Evolutionary conservation across 2,888 invertebrate genomes (phyloP).

Genomic region (Choristoneura rosaceana): DNA sequence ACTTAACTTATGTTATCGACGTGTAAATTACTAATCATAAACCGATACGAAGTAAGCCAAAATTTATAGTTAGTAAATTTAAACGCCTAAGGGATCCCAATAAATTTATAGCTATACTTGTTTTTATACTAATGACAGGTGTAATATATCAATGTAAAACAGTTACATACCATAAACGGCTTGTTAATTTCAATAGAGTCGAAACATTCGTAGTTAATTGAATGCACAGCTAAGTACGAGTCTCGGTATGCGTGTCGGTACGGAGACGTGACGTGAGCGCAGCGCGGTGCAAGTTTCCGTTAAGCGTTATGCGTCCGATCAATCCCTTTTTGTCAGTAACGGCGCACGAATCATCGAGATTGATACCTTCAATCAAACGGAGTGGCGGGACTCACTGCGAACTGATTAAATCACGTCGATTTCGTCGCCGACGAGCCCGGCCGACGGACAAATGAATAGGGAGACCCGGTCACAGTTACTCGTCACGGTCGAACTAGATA

Average conservation of each 20-base stretch:
- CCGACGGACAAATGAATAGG: constrained; percentile 70
- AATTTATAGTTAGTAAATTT: constrained; percentile 22
- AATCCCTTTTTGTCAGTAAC: constrained; percentile 81
- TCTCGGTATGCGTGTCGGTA: constrained; percentile 79
- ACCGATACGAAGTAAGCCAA: constrained; percentile 16
- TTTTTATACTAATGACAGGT: constrained; percentile 51
- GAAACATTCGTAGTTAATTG: constrained; percentile 70
- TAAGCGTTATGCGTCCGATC: constrained; percentile 77
- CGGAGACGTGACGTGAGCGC: constrained; percentile 73
- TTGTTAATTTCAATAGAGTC: constrained; percentile 64
- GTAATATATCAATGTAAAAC: constrained; percentile 52
- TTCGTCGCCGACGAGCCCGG: constrained; percentile 62
- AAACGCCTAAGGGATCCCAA: constrained; percentile 46
- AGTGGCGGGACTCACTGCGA: constrained; percentile 75
- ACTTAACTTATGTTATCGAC: not conserved
- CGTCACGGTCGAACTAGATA: constrained; percentile 75
- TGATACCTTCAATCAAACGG: constrained; percentile 81
- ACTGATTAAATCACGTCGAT: constrained; percentile 83
- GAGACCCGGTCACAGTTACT: constrained; percentile 69
- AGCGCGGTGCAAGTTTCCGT: constrained; percentile 80
- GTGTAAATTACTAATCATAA: constrained; percentile 26
- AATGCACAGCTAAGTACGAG: constrained; percentile 69
- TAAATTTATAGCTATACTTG: constrained; percentile 47
- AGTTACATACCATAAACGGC: constrained; percentile 53
- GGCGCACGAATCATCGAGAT: constrained; percentile 79